These are phyloP conservation scores for Alloplasta piceator DNA, from an alignment of 2,888 invertebrate species.

Conservation along the genomic window DNA sequence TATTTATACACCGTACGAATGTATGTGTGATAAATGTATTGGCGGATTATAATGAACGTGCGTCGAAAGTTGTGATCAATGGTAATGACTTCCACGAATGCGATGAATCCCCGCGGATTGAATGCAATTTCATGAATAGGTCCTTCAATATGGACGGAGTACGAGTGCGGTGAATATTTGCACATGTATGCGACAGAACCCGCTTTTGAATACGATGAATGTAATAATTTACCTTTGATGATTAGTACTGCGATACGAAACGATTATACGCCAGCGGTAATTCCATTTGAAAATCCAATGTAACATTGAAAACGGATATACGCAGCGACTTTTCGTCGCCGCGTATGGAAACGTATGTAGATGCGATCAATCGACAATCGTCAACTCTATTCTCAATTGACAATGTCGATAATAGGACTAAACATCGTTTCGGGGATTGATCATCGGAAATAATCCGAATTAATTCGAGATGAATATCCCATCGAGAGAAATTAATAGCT, in stretches of 20 bases:
- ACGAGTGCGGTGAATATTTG: background rate
- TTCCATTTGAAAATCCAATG: conserved; percentile 20
- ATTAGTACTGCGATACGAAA: conserved; percentile 18
- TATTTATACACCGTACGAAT: background rate
- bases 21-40: background rate
- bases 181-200: background rate
- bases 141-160: background rate
- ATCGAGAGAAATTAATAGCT: too few species aligned
- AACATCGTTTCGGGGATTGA: too few species aligned
- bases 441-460: too few species aligned
- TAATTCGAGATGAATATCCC: too few species aligned
- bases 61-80: background rate
- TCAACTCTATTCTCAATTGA: too few species aligned
- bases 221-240: conserved; percentile 10
- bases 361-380: too few species aligned
- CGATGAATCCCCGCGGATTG: background rate
- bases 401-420: too few species aligned
- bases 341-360: too few species aligned
- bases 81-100: background rate
- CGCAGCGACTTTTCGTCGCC: background rate
- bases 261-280: conserved; percentile 10
- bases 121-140: background rate
- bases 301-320: conserved; percentile 9
- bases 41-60: background rate
- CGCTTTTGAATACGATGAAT: background rate